A percentile compares a stretch with the other conserved stretches of the same genome.
These are phyloP conservation scores for Dione juno DNA, from an alignment of 2,888 invertebrate species.

Conservation along the genomic window DNA sequence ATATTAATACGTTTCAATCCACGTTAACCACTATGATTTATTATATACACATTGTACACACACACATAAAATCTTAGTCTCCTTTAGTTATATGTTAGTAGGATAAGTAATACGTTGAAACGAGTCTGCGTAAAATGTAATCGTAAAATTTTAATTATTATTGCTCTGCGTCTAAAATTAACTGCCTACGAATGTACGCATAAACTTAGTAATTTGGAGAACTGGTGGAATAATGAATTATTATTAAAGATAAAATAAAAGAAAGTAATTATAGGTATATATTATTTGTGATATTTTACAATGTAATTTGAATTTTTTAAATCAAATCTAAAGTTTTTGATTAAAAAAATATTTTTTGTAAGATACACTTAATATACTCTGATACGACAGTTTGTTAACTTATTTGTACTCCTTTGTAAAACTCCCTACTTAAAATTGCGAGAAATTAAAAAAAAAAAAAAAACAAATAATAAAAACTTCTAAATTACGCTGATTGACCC, in stretches of 20 bases:
- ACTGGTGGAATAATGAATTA: background rate
- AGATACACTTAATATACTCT: too few species aligned
- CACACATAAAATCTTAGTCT: too few species aligned
- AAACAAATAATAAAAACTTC: background rate
- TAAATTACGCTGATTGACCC: background rate
- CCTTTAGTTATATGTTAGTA: conserved; percentile 1
- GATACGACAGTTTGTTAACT: background rate
- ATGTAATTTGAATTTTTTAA: too few species aligned
- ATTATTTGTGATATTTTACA: too few species aligned
- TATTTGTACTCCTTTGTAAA: background rate
- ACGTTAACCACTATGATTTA: too few species aligned
- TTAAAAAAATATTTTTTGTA: background rate
- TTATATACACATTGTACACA: too few species aligned
- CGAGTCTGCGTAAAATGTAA: background rate
- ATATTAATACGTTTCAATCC: too few species aligned
- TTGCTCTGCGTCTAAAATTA: conserved; percentile 5
- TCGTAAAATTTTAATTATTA: conserved; percentile 3
- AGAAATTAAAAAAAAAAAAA: background rate
- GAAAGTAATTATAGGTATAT: too few species aligned
- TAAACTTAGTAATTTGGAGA: background rate
- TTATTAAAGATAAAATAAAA: background rate
- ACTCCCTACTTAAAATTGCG: too few species aligned
- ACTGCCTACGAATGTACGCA: background rate
- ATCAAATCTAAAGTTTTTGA: too few species aligned
- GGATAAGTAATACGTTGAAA: background rate